Percentiles rank a stretch among this genome's conserved stretches.
Conservation (phyloP, 2,888 invertebrate genomes). For the Yponomeuta cagnagella region DNA sequence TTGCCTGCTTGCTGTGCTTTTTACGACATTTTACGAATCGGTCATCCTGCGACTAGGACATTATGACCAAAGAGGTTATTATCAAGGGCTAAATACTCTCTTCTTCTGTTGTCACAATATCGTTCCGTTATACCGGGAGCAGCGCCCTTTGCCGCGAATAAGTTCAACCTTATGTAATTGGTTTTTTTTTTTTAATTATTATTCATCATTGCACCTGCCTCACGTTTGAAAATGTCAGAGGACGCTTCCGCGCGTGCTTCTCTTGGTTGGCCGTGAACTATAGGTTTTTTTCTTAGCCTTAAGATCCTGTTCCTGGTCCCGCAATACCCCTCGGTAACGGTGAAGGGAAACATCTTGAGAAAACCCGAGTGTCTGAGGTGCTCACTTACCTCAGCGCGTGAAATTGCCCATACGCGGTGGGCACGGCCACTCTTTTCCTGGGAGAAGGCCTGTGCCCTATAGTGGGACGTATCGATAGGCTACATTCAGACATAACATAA, state of each 20-base stretch:
- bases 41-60: neutral
- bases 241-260: slow-evolving; percentile 43
- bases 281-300: slow-evolving; percentile 34
- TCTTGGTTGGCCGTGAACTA: slow-evolving; percentile 49
- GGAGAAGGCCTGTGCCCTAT: too few species aligned
- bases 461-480: too few species aligned
- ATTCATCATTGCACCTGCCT: slow-evolving; percentile 14
- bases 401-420: too few species aligned
- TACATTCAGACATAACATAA: too few species aligned
- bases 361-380: too few species aligned
- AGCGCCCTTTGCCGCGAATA: slow-evolving; percentile 33
- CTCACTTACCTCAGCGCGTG: too few species aligned
- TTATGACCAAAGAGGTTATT: neutral
- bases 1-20: too few species aligned
- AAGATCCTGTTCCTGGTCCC: neutral
- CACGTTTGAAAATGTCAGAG: slow-evolving; percentile 53
- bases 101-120: slow-evolving; percentile 20
- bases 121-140: neutral
- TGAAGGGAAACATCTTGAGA: too few species aligned
- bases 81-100: neutral
- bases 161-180: slow-evolving; percentile 28
- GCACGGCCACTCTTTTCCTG: too few species aligned
- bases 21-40: too few species aligned
- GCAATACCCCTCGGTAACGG: too few species aligned
- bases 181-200: slow-evolving; percentile 12